Conservation (phyloP, 2,888 invertebrate genomes). For the Malthinus seriepunctatus region DNA sequence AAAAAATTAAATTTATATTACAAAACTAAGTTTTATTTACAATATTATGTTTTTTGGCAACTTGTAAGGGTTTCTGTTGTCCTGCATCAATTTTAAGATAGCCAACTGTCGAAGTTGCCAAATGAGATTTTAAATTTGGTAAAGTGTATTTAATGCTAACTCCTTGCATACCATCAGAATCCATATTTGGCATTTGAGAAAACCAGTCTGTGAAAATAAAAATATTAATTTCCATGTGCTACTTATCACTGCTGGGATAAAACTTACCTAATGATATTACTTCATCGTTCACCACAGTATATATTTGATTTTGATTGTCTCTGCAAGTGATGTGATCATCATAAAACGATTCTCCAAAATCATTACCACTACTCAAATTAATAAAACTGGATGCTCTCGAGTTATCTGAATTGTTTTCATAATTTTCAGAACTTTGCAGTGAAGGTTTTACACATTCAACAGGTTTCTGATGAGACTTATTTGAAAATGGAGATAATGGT, state of each 20-base stretch:
- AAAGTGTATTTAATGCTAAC: background rate
- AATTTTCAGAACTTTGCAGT: background rate
- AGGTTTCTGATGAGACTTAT: background rate
- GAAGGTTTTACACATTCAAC: background rate
- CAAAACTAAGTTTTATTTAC: background rate
- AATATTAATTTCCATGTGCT: background rate
- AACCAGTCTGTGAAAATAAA: conserved; percentile 8
- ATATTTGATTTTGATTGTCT: background rate
- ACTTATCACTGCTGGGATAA: background rate
- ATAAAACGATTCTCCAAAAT: background rate
- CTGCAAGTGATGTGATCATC: background rate
- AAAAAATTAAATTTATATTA: background rate
- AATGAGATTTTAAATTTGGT: background rate
- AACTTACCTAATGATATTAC: conserved; percentile 7
- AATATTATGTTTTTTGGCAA: conserved; percentile 3
- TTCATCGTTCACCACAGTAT: conserved; percentile 8
- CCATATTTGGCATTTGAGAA: background rate
- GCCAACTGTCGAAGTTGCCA: background rate
- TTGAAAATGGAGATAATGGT: too few species aligned
- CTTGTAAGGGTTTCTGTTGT: conserved; percentile 1
- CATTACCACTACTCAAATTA: background rate
- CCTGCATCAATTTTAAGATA: background rate
- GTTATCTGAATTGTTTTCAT: background rate
- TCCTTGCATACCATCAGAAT: background rate
- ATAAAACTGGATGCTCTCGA: background rate